Evolutionary conservation across 1,140 invertebrate species (phyloP), one percentile per base, ranked within the genome.

Genomic region (Leptopilina clavipes): DNA sequence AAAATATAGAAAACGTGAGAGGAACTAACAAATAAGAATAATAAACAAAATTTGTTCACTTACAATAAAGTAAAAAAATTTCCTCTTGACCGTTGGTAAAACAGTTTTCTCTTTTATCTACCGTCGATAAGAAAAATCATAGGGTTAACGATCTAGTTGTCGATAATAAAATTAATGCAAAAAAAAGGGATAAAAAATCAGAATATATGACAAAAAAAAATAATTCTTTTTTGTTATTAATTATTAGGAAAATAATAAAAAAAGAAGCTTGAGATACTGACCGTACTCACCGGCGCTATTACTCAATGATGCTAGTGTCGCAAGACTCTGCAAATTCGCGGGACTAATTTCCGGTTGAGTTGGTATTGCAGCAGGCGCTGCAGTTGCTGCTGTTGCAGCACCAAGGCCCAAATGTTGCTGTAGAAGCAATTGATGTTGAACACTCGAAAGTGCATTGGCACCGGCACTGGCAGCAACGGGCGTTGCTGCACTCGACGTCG

Each of bases 351-450:
- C 92, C 19, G 89, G 85, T 14, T 91, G 86, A 73, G 83, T 89
- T 6, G 89, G 87, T 0, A 90, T 86, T 0, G 88, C 85, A 7
- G 89, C 85, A 0, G 86, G 84, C 0, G 87, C 83, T 18, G 88
- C 83, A 31, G 88, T 86, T 6, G 88, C 77, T 52, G 86, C 90
- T 59, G 80, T 89, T 70, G 84, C 89, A 43, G 84, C 91, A 75
- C 91, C 90, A 77, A 93, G 90, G 72, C 92, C 92, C 79, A 95
- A 83, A 79, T 95, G 94, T 81, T 95, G 94, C 83, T 96, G 95
- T 77, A 95, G 87, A 59, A 93, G 81, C 54, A 92, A 84, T 75
- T 91, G 90, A 82, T 91, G 90, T 40, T 91, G 90, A 22, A 91
- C 87, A 71, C 81, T 90, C 74, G 88, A 89, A 22, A 90, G 82